phyloP scores from a whole-genome alignment of 2,113 vertebrate genomes.

The Riparia riparia region DNA sequence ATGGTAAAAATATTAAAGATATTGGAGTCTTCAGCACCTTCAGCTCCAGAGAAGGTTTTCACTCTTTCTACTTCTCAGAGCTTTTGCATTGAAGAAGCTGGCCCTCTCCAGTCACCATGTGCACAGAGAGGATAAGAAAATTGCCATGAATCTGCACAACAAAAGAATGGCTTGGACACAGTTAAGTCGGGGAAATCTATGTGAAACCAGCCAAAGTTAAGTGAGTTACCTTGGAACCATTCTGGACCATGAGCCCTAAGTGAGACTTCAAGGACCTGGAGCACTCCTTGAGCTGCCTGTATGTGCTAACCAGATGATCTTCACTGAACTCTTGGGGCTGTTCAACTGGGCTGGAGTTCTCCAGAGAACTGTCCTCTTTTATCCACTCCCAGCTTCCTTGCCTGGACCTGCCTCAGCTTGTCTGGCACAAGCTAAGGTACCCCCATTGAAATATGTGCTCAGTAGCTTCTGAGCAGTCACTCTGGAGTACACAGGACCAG shows the following conservation, averaged over 20 bases:
- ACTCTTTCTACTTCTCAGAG: background rate
- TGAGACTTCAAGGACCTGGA: background rate
- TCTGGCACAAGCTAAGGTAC: background rate
- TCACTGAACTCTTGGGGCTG: accelerated
- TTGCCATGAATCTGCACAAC: background rate
- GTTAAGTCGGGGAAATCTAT: background rate
- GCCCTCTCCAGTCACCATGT: background rate
- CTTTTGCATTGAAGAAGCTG: background rate
- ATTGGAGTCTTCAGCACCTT: background rate
- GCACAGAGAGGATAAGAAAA: background rate
- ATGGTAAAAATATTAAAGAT: background rate
- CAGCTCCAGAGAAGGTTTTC: background rate
- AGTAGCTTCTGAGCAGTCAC: background rate
- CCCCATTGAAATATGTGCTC: accelerated
- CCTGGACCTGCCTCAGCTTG: background rate
- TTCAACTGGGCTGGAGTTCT: background rate
- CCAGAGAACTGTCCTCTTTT: background rate
- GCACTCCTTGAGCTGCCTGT: background rate
- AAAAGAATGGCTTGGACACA: background rate
- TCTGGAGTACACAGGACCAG: background rate
- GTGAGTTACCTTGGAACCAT: background rate
- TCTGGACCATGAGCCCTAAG: background rate
- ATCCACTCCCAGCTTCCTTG: background rate
- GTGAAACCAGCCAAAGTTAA: background rate
- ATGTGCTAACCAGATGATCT: background rate